These are phyloP conservation scores for Thymallus thymallus DNA, from an alignment of 2,113 vertebrate species.

Conservation along the genomic window DNA sequence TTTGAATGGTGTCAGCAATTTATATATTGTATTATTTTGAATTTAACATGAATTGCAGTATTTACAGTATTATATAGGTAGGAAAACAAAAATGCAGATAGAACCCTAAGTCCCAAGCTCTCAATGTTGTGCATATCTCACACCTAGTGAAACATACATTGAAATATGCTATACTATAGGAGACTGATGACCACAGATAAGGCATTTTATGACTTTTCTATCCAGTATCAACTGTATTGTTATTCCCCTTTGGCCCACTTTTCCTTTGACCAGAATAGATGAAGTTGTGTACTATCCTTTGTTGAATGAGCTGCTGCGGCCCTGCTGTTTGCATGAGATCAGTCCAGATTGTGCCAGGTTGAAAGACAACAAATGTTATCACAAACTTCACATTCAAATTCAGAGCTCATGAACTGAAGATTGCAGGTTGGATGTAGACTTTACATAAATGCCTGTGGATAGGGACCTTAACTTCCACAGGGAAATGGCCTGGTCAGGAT, in stretches of 20 bases:
- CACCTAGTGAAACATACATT: too few species aligned
- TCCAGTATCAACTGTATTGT: not conserved
- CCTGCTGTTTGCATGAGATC: slow-evolving; percentile 32
- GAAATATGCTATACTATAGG: too few species aligned
- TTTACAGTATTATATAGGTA: too few species aligned
- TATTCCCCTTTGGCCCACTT: too few species aligned
- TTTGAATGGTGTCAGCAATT: too few species aligned
- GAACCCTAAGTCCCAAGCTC: too few species aligned
- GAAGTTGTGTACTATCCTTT: not conserved
- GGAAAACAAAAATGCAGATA: too few species aligned
- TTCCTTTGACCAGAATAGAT: not conserved
- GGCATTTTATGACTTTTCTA: too few species aligned
- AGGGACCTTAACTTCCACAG: slow-evolving; percentile 1
- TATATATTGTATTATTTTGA: too few species aligned
- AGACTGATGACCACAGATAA: too few species aligned
- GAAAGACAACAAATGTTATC: slow-evolving; percentile 34
- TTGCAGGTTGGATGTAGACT: slow-evolving; percentile 1
- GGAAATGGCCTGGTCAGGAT: not conserved
- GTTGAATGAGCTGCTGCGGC: slow-evolving; percentile 1
- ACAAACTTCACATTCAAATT: slow-evolving; percentile 28
- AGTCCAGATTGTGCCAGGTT: slow-evolving; percentile 4
- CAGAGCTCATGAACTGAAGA: slow-evolving; percentile 12
- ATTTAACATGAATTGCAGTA: too few species aligned
- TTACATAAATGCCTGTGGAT: slow-evolving; percentile 4
- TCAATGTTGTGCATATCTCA: too few species aligned